phyloP scores from a whole-genome alignment of 1,140 invertebrate genomes.

The Paraescarpia echinospica region DNA sequence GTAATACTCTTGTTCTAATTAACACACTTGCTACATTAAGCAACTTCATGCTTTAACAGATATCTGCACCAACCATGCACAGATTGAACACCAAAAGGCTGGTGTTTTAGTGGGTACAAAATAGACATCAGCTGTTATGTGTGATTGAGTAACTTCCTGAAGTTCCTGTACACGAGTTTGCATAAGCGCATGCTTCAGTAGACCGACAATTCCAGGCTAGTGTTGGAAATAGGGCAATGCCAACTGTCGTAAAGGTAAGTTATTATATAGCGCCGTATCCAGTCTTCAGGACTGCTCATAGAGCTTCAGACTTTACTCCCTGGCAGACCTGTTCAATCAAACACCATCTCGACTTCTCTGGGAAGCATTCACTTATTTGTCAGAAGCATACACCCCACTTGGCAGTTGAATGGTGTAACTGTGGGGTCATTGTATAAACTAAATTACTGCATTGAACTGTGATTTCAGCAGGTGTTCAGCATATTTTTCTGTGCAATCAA shows the following conservation, averaged over 20 bases:
- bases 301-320: no score
- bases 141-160: background rate
- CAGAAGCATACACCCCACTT: background rate
- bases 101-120: background rate
- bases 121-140: background rate
- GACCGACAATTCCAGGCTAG: background rate
- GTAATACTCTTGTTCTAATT: background rate
- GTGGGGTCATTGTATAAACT: background rate
- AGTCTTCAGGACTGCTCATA: no score
- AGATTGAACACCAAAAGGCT: background rate
- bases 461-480: background rate
- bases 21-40: background rate
- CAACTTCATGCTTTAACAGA: background rate
- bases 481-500: background rate
- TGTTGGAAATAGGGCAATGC: background rate
- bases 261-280: no score
- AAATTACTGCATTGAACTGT: background rate
- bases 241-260: no score
- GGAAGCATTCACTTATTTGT: no score
- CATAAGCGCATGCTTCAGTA: background rate
- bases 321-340: no score
- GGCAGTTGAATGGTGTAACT: background rate
- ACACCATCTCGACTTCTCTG: no score
- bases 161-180: no score
- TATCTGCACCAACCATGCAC: background rate